Base-by-base conservation (phyloP, 30 jellyfish, hydroid and myxozoan genomes). In the Aurelia coerulea region DNA sequence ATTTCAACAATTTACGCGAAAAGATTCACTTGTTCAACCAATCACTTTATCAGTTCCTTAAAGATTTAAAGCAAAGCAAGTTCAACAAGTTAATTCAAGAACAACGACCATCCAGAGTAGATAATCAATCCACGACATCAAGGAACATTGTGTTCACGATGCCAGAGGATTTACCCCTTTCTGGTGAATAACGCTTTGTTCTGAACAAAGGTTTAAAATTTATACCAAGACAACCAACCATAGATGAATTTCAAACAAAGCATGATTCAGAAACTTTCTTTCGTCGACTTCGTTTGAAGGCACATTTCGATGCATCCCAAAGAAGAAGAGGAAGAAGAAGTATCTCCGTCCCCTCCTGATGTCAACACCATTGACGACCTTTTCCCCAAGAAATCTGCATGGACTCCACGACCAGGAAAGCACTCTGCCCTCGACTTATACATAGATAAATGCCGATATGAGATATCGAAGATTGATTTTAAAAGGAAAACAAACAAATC, bases 361-460 rank as follows among this genome's bases (percentile, higher is more conserved):
- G 49, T 37, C 49, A 5, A 37, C 49, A 39, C 10, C 17, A 73
- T 73, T 51, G 70, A 73, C 23, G 9, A n/a, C 49, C 52, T 73
- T 51, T 73, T 73, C 71, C 42, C 84, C 2, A 73, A 33, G 14
- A 73, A n/a, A 8, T 73, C 70, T 3, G 2, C 39, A 39, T 73
- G 84, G 84, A 52, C 84, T 10, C 84, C 84, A 13, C 39, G 15
- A 73, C 84, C 68, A 10, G 84, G 84, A 6, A 19, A 18, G 23
- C 46, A 42, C 46, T 17, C 41, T n/a, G 33, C 84, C 17, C 84
- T 73, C n/a, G 84, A 73, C 23, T 34, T 33, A 3, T 73, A 41
- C 70, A 73, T 73, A 29, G 70, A 73, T 46, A 49, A 73, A 73
- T 73, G 84, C 84, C 13, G 70, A 15, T 53, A 73, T 50, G 84